Base-by-base conservation (phyloP, 2,113 vertebrate genomes). In the Dicerorhinus sumatrensis region DNA sequence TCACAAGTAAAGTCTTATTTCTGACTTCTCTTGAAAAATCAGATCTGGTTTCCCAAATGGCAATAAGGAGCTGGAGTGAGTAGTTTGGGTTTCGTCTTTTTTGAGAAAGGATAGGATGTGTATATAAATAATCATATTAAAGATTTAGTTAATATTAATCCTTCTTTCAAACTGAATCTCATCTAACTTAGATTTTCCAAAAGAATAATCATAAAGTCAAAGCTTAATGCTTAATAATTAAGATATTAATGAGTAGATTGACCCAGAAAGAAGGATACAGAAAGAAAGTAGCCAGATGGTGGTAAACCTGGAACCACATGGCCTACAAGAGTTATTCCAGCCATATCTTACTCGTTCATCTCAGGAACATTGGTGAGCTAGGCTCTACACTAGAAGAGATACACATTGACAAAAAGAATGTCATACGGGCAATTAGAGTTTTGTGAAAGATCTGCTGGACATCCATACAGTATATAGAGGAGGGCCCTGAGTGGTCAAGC, bases 11-110 rank as follows among this genome's bases (percentile, higher is more conserved):
- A 75, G 48, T 54, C 13, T 80, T 20, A 85, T 21, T 72, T 89
- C 25, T 94, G 46, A 56, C 23, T 91, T 97, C 21, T 73, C 20
- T 42, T 86, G 54, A 96, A 87, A 93, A 83, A n/a, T 54, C 20
- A 73, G 51, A 54, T 46, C 33, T 77, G 8, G 23, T 69, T 90
- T 88, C 48, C 58, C 39, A 80, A 73, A 69, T 36, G 25, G 29
- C 13, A 73, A 9, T 0, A 51, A 58, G 42, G 8, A 27, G 21
- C 7, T 56, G 25, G 39, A n/a, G 9, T 56, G 36, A 90, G 16
- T 31, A 76, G 51, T 69, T 36, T 93, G 54, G 9, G 18, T 39
- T 67, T 85, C 56, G 14, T 86, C 18, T 18, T 85, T 62, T 62
- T 20, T 84, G 18, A 86, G 46, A 72, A 85, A 76, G 42, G 17